Evolutionary conservation across 2,888 invertebrate genomes (phyloP).

Genomic region (Trypoxylon attenuatum): DNA sequence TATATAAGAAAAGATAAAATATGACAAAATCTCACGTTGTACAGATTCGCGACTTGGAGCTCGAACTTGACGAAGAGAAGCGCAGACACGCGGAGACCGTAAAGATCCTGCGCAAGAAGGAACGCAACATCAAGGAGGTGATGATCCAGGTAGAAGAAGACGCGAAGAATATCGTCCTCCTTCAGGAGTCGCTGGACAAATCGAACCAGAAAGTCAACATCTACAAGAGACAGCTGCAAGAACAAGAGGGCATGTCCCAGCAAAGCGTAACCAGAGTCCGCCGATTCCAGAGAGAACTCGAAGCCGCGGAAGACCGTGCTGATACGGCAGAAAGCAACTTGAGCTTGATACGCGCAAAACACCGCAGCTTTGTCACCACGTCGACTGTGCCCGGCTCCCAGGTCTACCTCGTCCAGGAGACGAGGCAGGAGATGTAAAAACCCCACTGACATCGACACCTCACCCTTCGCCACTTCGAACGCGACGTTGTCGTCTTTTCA

Average conservation of each 20-base stretch:
- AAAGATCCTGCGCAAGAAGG: conserved; percentile 98
- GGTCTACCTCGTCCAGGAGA: conserved; percentile 93
- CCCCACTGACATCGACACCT: conserved; percentile 30
- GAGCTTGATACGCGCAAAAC: conserved; percentile 96
- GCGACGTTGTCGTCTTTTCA: conserved; percentile 46
- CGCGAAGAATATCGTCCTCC: conserved; percentile 94
- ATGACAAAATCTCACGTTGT: not conserved
- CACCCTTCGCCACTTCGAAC: conserved; percentile 52
- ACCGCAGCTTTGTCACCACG: conserved; percentile 97
- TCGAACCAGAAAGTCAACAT: conserved; percentile 90
- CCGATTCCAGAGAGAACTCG: conserved; percentile 98
- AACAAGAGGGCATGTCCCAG: conserved; percentile 94
- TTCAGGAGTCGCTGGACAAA: conserved; percentile 94
- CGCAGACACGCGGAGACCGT: conserved; percentile 97
- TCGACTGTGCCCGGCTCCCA: conserved; percentile 93
- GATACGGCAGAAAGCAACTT: conserved; percentile 96
- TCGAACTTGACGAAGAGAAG: conserved; percentile 97
- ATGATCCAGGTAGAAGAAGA: conserved; percentile 97
- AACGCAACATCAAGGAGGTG: conserved; percentile 96
- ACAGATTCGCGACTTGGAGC: conserved; percentile 94
- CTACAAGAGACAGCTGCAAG: conserved; percentile 96
- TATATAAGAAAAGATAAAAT: not conserved
- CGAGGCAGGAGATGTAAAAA: conserved; percentile 76
- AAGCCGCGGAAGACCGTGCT: conserved; percentile 97
- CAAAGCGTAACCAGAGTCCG: conserved; percentile 96